A percentile compares a stretch with the other conserved stretches of the same genome.
These are phyloP conservation scores for Folsomia candida DNA, from an alignment of 2,888 invertebrate species.

Conservation along the genomic window DNA sequence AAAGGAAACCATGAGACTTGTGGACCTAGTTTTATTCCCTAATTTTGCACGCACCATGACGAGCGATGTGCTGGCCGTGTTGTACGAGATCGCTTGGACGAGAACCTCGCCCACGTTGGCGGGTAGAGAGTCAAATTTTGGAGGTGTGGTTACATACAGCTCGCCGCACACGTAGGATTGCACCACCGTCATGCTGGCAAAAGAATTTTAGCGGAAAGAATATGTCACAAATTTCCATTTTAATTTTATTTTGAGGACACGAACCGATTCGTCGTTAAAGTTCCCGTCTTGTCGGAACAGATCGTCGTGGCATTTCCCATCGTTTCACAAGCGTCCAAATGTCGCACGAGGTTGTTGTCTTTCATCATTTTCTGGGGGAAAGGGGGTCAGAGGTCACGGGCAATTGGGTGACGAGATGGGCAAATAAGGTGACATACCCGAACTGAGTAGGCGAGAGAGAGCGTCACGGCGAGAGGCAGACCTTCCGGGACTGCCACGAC, in stretches of 20 bases:
- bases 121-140: conserved; percentile 57
- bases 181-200: conserved; percentile 61
- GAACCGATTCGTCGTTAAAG: conserved; percentile 88
- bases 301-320: conserved; percentile 99
- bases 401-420: too few species aligned
- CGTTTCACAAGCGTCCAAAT: conserved; percentile 99
- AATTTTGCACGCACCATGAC: conserved; percentile 56
- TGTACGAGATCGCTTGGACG: conserved; percentile 60
- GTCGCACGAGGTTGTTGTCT: conserved; percentile 98
- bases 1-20: too few species aligned
- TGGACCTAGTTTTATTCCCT: too few species aligned
- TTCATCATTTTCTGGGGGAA: conserved; percentile 96
- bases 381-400: neutral
- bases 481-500: conserved; percentile 99
- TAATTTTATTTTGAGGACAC: too few species aligned
- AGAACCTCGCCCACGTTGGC: conserved; percentile 57
- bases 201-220: neutral
- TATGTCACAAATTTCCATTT: conserved; percentile 3
- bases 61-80: conserved; percentile 63
- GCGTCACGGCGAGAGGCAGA: conserved; percentile 93
- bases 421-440: too few species aligned
- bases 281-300: conserved; percentile 99
- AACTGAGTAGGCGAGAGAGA: conserved; percentile 97
- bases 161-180: conserved; percentile 59
- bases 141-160: conserved; percentile 54